A percentile compares a stretch with the other conserved stretches of the same genome.
Conservation (phyloP, 1,140 invertebrate species). For the Ips typographus region DNA sequence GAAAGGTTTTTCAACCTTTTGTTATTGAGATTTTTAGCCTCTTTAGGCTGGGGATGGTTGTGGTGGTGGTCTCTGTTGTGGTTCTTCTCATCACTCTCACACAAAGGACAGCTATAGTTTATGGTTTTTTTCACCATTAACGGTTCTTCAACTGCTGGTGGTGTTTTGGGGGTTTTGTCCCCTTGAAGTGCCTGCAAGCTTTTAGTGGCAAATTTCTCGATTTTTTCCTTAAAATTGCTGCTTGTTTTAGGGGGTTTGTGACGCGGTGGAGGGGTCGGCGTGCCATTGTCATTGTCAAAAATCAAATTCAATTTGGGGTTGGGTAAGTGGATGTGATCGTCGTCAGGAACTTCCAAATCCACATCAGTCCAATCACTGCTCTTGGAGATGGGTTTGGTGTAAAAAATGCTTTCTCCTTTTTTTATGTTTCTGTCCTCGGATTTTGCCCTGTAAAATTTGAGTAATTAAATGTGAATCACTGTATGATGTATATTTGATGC, state of each 20-base stretch:
- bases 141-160: slow-evolving; percentile 45
- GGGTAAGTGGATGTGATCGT: slow-evolving; percentile 46
- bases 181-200: slow-evolving; percentile 46
- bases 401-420: slow-evolving; percentile 37
- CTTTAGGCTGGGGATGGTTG: slow-evolving; percentile 25
- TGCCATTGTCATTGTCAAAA: slow-evolving; percentile 50
- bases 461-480: too few species aligned
- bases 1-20: slow-evolving; percentile 46
- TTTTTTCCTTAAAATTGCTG: slow-evolving; percentile 41
- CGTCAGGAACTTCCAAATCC: slow-evolving; percentile 56
- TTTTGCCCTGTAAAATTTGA: slow-evolving; percentile 33
- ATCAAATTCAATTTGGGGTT: slow-evolving; percentile 50
- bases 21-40: slow-evolving; percentile 1
- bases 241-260: slow-evolving; percentile 44
- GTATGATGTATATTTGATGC: too few species aligned
- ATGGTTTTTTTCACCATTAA: slow-evolving; percentile 48
- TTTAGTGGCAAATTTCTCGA: slow-evolving; percentile 46
- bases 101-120: slow-evolving; percentile 45
- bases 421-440: slow-evolving; percentile 19
- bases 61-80: slow-evolving; percentile 46
- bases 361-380: slow-evolving; percentile 60
- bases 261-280: slow-evolving; percentile 48
- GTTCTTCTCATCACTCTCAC: slow-evolving; percentile 39
- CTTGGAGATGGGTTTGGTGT: slow-evolving; percentile 43
- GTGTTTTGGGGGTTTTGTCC: slow-evolving; percentile 4